Percentiles rank a stretch among this genome's conserved stretches.
Conservation (phyloP, 2,113 vertebrate species). For the Myiopsitta monachus region DNA sequence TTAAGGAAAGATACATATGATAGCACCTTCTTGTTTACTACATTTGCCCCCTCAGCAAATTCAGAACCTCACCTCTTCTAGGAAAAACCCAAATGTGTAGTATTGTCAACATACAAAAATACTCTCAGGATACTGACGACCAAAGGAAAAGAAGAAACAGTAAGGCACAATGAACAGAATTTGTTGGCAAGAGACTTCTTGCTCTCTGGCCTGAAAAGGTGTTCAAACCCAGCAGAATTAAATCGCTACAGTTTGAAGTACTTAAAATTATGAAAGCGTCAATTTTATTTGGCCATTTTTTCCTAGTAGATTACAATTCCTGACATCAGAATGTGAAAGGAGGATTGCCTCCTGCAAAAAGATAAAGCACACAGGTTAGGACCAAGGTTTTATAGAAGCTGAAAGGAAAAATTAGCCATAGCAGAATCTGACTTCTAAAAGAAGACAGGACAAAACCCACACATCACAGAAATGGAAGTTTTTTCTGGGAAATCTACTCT, state of each 20-base stretch:
- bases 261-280: not conserved
- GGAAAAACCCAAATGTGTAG: not conserved
- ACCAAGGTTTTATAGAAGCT: not conserved
- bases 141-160: not conserved
- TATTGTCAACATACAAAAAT: not conserved
- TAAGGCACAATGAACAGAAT: not conserved
- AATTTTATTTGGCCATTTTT: not conserved
- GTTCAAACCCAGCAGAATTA: not conserved
- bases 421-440: not conserved
- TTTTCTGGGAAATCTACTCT: conserved; percentile 38
- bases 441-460: not conserved
- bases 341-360: not conserved
- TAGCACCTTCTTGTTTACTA: not conserved
- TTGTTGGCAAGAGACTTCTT: not conserved
- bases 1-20: not conserved
- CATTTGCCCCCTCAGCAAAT: not conserved
- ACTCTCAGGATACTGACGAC: not conserved
- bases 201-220: not conserved
- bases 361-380: not conserved
- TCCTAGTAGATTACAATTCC: not conserved
- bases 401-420: not conserved
- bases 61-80: not conserved
- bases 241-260: not conserved
- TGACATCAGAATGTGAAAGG: not conserved
- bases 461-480: not conserved